A percentile compares a stretch with the other conserved stretches of the same genome.
These are phyloP conservation scores for Buteo buteo DNA, from an alignment of 2,113 vertebrate species.

Conservation along the genomic window DNA sequence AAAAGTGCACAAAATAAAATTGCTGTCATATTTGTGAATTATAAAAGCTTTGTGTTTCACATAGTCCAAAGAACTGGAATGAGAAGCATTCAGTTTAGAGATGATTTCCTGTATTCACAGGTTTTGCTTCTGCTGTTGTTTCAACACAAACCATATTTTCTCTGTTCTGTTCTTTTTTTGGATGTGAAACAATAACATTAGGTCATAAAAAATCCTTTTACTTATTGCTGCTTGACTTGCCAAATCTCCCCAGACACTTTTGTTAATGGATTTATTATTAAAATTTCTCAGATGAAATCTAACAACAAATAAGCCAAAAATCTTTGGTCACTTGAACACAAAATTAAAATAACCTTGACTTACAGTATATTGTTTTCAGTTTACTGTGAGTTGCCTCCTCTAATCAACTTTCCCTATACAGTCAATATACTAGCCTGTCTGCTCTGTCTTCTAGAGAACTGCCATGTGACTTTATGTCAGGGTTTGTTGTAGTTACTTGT, in stretches of 20 bases:
- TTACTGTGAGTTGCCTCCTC: not conserved
- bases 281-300: not conserved
- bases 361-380: not conserved
- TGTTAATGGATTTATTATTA: not conserved
- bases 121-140: not conserved
- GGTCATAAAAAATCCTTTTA: not conserved
- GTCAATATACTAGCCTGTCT: not conserved
- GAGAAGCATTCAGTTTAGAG: not conserved
- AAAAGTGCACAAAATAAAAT: not conserved
- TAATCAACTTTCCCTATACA: not conserved
- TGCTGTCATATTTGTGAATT: not conserved
- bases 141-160: not conserved
- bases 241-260: not conserved
- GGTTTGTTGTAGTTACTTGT: not conserved
- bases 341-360: conserved; percentile 10
- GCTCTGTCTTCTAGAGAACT: not conserved
- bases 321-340: not conserved
- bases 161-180: not conserved
- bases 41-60: not conserved
- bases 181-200: not conserved
- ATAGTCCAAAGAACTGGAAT: not conserved
- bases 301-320: not conserved
- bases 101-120: not conserved
- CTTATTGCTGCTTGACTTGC: not conserved
- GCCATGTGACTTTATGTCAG: not conserved